Percentiles rank a stretch among this genome's conserved stretches.
Evolutionary conservation across 2,888 invertebrate species (phyloP).

Genomic region (Silvanus unidentatus): DNA sequence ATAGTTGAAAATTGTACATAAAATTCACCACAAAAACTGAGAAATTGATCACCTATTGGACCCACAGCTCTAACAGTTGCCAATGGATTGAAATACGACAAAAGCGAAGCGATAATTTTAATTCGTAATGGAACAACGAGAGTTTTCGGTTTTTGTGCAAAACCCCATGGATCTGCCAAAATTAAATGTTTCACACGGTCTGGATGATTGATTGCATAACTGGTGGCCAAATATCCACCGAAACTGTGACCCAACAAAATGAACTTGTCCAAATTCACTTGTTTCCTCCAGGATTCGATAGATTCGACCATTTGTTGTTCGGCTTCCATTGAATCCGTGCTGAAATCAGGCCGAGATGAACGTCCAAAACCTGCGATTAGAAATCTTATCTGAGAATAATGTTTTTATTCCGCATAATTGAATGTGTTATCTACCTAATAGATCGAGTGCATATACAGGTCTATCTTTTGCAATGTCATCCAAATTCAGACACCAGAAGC

Average conservation of each 20-base stretch:
- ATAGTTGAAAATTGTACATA: slow-evolving; percentile 12
- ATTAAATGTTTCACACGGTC: slow-evolving; percentile 79
- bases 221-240: slow-evolving; percentile 83
- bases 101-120: slow-evolving; percentile 68
- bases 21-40: neutral
- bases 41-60: slow-evolving; percentile 65
- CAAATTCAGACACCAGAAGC: slow-evolving; percentile 86
- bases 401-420: slow-evolving; percentile 3
- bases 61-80: slow-evolving; percentile 87
- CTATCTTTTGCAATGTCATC: slow-evolving; percentile 70
- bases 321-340: slow-evolving; percentile 66
- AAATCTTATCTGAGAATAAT: too few species aligned
- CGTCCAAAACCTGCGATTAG: slow-evolving; percentile 74
- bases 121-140: slow-evolving; percentile 67
- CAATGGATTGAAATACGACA: slow-evolving; percentile 70
- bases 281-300: slow-evolving; percentile 88
- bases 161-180: slow-evolving; percentile 86
- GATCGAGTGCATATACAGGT: slow-evolving; percentile 85
- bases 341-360: slow-evolving; percentile 82
- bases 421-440: slow-evolving; percentile 32
- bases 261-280: slow-evolving; percentile 78
- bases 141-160: slow-evolving; percentile 58
- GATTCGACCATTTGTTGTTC: slow-evolving; percentile 87
- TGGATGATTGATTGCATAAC: slow-evolving; percentile 80
- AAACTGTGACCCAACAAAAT: slow-evolving; percentile 89